A percentile compares a stretch with the other conserved stretches of the same genome.
phyloP scores from a whole-genome alignment of 2,113 vertebrate species.

The Lonchura striata region DNA sequence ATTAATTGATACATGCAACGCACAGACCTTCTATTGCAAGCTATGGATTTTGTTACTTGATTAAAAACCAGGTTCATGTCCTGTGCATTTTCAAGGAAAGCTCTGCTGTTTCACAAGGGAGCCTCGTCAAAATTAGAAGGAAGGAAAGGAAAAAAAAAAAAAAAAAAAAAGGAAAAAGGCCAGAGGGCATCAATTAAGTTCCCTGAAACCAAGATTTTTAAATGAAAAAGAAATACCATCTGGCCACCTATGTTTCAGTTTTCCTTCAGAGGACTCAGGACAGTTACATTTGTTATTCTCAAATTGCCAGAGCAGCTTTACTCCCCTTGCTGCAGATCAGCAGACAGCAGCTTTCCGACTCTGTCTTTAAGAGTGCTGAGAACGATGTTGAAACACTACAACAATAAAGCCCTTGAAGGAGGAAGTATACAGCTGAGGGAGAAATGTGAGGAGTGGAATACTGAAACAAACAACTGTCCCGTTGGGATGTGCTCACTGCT shows the following conservation, averaged over 20 bases:
- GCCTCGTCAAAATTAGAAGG: neutral
- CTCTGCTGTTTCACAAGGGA: neutral
- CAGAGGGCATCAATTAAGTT: neutral
- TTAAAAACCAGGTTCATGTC: neutral
- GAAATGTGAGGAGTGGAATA: neutral
- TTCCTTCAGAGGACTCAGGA: slow-evolving; percentile 44
- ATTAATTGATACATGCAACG: slow-evolving; percentile 25
- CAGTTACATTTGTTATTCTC: neutral
- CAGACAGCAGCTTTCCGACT: neutral
- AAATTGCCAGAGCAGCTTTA: slow-evolving; percentile 1
- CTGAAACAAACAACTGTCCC: neutral
- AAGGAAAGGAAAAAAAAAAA: neutral
- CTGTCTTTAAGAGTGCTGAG: slow-evolving; percentile 75
- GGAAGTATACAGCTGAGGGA: slow-evolving; percentile 23
- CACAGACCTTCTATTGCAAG: neutral
- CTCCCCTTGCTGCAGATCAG: neutral
- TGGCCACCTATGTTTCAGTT: slow-evolving; percentile 47
- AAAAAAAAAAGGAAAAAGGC: neutral
- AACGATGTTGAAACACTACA: slow-evolving; percentile 39
- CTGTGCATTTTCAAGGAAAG: slow-evolving; percentile 4
- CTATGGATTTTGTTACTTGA: neutral
- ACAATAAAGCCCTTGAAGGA: slow-evolving; percentile 52
- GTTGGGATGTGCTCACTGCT: neutral
- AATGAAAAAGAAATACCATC: neutral
- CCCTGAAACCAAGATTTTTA: slow-evolving; percentile 9